These are phyloP conservation scores for Philhelius pedissequus DNA, from an alignment of 2,888 invertebrate genomes.

Conservation along the genomic window DNA sequence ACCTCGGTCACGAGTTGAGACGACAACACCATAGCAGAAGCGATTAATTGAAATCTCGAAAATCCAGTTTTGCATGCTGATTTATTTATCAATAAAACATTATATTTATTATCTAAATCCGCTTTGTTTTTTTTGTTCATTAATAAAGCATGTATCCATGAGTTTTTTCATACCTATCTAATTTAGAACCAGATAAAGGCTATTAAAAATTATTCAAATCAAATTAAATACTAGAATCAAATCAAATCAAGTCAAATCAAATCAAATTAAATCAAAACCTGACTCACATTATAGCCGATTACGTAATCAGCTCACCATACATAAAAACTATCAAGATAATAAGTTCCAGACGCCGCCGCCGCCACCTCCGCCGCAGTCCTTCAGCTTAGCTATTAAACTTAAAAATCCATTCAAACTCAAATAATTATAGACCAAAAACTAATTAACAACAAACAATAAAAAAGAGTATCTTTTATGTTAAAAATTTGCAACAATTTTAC, in stretches of 20 bases:
- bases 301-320: background rate
- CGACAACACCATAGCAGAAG: no score
- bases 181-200: background rate
- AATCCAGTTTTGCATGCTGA: no score
- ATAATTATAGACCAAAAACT: slow-evolving; percentile 3
- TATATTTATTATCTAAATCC: background rate
- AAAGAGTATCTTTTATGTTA: background rate
- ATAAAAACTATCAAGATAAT: background rate
- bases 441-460: slow-evolving; percentile 18
- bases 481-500: slow-evolving; percentile 60
- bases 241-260: background rate
- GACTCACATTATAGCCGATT: background rate
- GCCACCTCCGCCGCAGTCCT: background rate
- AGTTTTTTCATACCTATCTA: background rate
- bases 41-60: no score
- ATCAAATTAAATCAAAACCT: background rate
- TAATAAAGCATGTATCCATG: background rate
- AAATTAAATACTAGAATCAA: background rate
- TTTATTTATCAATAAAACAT: no score
- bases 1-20: no score
- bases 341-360: background rate
- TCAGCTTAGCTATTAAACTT: slow-evolving; percentile 14
- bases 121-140: background rate
- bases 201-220: slow-evolving; percentile 1
- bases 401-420: slow-evolving; percentile 42